These are phyloP conservation scores for Microtus richardsoni DNA, from an alignment of 2,113 vertebrate genomes.

Conservation along the genomic window DNA sequence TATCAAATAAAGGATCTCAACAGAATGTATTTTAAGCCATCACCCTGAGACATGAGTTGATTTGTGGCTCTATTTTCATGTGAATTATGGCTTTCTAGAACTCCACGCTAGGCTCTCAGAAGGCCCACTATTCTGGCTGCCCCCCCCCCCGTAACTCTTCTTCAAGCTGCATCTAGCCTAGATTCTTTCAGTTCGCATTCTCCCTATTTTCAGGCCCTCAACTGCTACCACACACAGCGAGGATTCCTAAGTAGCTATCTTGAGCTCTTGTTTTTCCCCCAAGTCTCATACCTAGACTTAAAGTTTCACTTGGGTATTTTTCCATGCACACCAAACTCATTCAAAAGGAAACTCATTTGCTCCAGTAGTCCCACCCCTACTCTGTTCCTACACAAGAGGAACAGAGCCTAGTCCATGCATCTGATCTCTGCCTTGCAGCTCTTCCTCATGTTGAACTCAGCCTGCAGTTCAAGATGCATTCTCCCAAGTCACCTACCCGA, in stretches of 20 bases:
- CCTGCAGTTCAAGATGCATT: neutral
- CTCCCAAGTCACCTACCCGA: neutral
- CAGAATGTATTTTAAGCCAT: neutral
- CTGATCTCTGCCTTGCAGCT: neutral
- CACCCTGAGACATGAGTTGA: neutral
- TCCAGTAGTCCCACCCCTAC: neutral
- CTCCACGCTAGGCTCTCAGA: neutral
- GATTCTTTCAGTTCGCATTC: neutral
- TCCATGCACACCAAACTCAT: neutral
- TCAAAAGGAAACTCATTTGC: neutral
- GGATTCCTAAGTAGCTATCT: neutral
- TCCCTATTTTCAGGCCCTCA: neutral
- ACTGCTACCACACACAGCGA: neutral
- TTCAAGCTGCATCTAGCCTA: neutral
- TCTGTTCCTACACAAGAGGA: too few relatives aligned
- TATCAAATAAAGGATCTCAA: conserved; percentile 29
- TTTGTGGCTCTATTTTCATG: neutral
- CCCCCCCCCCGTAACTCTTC: neutral
- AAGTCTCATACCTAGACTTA: neutral
- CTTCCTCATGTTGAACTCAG: neutral
- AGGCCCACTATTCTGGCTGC: neutral
- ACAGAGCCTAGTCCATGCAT: neutral
- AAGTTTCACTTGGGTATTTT: neutral
- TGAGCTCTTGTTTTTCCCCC: neutral
- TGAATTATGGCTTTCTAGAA: conserved; percentile 32